Evolutionary conservation across 2,797 vertebrate genomes (phyloP), one percentile per base, ranked within the genome.

Genomic region (Luscinia megarhynchos): DNA sequence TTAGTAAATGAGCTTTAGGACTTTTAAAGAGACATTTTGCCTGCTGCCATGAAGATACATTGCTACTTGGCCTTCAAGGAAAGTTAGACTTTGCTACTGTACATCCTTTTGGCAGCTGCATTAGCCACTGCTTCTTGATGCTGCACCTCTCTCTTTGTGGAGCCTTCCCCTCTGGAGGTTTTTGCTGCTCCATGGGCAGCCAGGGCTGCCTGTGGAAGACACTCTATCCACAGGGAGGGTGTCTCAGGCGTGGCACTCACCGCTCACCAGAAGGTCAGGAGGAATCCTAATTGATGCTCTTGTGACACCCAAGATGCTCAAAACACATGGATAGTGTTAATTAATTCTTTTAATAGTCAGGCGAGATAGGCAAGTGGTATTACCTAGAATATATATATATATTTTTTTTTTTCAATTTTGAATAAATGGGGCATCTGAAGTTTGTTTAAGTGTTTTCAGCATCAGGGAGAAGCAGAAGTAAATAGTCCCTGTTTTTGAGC

Each of bases 171-270:
- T 45, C 16, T 12, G 21, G 22, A 74, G 46, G 64, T 24, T 46
- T 50, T 59, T 3, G 0, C 26, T 18, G 64, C 50, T 59, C n/a
- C 15, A 1, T 3, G 55, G 68, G 55, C 51, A 59, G 48, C 29
- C 40, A 7, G 78, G 67, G 7, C n/a, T 26, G 3, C 6, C 2
- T 1, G 12, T 38, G 26, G 38, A 17, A n/a, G 15, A 15, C 59
- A 23, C 34, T 29, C 18, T 3, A 0, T 13, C 54, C 4, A 0
- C 2, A 2, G 43, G 63, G 72, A 32, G 5, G 0, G 16, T 1
- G 0, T 21, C 48, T 38, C 32, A 26, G 27, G 51, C 45, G 24
- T 8, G 0, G 24, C 53, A 36, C 21, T 45, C 54, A 13, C 45
- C 1, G 5, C 74, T 61, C 21, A 6, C 46, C 45, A 67, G 61